These are phyloP conservation scores for Chymomyza fuscimana DNA, from an alignment of 2,888 invertebrate genomes.

Conservation along the genomic window DNA sequence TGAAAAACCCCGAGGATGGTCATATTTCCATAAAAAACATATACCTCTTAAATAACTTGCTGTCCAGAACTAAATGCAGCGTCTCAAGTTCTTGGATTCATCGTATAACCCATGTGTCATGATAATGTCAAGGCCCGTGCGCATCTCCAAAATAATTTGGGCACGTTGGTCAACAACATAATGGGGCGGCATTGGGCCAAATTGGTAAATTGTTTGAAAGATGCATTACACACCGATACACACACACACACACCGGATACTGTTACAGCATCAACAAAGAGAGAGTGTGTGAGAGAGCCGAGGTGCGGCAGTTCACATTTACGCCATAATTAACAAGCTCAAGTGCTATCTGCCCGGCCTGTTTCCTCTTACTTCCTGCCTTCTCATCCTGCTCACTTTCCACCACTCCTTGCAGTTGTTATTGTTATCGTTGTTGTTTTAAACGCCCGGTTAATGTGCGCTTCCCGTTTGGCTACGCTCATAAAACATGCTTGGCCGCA, in stretches of 20 bases:
- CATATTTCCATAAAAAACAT: too few relatives aligned
- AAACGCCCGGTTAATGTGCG: conserved; percentile 2
- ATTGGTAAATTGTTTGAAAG: conserved; percentile 72
- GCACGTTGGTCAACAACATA: conserved; percentile 24
- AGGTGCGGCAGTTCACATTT: conserved; percentile 28
- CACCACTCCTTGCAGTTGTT: conserved; percentile 5
- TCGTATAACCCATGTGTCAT: not conserved
- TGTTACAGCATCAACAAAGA: not conserved
- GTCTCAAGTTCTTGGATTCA: too few relatives aligned
- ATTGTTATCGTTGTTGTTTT: conserved; percentile 13
- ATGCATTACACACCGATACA: conserved; percentile 48
- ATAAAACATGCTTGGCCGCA: conserved; percentile 64
- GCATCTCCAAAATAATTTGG: not conserved
- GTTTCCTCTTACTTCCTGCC: conserved; percentile 1
- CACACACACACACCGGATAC: not conserved
- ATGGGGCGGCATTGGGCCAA: conserved; percentile 35
- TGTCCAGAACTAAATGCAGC: too few relatives aligned
- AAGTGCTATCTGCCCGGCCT: conserved; percentile 39
- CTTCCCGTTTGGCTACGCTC: conserved; percentile 42
- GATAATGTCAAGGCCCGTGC: not conserved
- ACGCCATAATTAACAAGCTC: conserved; percentile 61
- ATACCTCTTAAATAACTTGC: too few relatives aligned
- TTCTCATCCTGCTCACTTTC: not conserved
- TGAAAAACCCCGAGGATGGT: too few relatives aligned
- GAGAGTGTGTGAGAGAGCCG: not conserved